Conservation (phyloP, 2,888 invertebrate genomes). For the Coenonympha glycerion region DNA sequence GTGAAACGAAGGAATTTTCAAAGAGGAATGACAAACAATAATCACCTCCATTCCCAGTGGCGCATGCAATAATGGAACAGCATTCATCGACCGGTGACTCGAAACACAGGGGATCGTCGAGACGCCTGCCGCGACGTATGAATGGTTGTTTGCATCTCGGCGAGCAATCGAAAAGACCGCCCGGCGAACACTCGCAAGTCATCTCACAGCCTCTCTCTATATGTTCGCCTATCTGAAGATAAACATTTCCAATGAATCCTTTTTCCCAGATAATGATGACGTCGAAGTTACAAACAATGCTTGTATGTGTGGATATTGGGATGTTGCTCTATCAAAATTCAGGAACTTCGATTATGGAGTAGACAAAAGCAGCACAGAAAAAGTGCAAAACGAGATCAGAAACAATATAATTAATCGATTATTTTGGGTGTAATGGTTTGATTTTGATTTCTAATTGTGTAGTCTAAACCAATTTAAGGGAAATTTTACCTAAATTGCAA, state of each 20-base stretch:
- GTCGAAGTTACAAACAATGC: too few relatives aligned
- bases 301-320: too few relatives aligned
- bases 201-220: constrained; percentile 85
- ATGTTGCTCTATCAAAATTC: too few relatives aligned
- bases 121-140: constrained; percentile 80
- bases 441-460: not conserved
- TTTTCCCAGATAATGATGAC: too few relatives aligned
- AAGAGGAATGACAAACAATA: not conserved
- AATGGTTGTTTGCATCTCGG: constrained; percentile 82
- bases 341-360: too few relatives aligned
- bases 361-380: too few relatives aligned
- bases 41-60: constrained; percentile 70
- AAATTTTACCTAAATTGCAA: not conserved
- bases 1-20: not conserved
- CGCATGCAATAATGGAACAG: constrained; percentile 82
- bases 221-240: constrained; percentile 79
- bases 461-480: too few relatives aligned
- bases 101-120: constrained; percentile 82
- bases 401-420: too few relatives aligned
- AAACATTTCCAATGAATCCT: not conserved
- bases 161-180: constrained; percentile 82
- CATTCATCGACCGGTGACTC: constrained; percentile 82
- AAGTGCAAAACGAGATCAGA: too few relatives aligned
- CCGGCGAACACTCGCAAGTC: constrained; percentile 80
- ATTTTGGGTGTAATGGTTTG: not conserved